Evolutionary conservation across 2,888 invertebrate genomes (phyloP).

Genomic region (Sabellastarte sp.): DNA sequence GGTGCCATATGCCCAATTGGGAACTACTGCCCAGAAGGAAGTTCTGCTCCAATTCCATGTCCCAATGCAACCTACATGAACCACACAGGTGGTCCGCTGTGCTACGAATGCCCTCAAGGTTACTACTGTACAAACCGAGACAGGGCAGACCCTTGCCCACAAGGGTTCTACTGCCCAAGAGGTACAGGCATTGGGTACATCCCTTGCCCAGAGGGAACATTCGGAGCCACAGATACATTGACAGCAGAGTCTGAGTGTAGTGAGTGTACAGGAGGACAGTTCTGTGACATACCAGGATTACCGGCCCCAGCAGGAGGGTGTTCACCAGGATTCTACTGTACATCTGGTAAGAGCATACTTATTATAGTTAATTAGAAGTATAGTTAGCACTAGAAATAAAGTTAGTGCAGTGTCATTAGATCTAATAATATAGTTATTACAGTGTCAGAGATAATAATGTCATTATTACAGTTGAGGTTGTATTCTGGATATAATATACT

Average conservation of each 20-base stretch:
- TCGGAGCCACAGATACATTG: slow-evolving; percentile 42
- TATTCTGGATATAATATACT: too few relatives aligned
- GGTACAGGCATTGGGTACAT: slow-evolving; percentile 41
- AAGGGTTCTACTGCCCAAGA: slow-evolving; percentile 15
- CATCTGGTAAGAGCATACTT: slow-evolving; percentile 39
- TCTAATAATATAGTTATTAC: too few relatives aligned
- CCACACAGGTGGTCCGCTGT: slow-evolving; percentile 42
- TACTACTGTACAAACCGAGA: slow-evolving; percentile 45
- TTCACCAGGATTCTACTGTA: slow-evolving; percentile 48
- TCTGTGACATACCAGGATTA: slow-evolving; percentile 47
- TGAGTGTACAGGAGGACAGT: slow-evolving; percentile 45
- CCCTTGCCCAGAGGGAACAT: slow-evolving; percentile 51
- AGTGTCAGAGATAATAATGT: too few relatives aligned
- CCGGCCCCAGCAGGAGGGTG: slow-evolving; percentile 43
- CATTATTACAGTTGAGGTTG: too few relatives aligned
- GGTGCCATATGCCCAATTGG: slow-evolving; percentile 53
- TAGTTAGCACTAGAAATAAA: too few relatives aligned
- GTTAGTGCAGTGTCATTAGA: too few relatives aligned
- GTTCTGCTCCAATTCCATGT: slow-evolving; percentile 37
- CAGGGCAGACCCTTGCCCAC: slow-evolving; percentile 47
- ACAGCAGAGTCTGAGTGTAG: slow-evolving; percentile 44
- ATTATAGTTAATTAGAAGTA: too few relatives aligned
- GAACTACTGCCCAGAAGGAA: slow-evolving; percentile 48
- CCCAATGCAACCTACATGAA: slow-evolving; percentile 45
- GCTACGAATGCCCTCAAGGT: slow-evolving; percentile 47